Conservation (phyloP, 2,113 vertebrate species). For the Corvus cornix region DNA sequence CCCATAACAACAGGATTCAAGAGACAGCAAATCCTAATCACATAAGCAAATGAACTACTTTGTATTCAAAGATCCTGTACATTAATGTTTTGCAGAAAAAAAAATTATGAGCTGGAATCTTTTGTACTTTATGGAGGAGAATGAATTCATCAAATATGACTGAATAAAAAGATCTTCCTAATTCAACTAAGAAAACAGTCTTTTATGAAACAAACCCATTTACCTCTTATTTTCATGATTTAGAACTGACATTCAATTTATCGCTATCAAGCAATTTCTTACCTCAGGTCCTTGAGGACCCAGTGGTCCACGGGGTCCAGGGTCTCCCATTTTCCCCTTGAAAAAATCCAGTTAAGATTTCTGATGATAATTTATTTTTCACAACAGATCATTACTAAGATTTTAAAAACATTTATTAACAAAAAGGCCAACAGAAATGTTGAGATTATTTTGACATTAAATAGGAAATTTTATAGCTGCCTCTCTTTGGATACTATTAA, state of each 20-base stretch:
- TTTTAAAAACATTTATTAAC: neutral
- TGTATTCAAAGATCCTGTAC: neutral
- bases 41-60: neutral
- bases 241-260: neutral
- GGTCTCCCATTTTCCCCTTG: constrained; percentile 90
- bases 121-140: neutral
- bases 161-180: neutral
- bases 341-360: constrained; percentile 4
- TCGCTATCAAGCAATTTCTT: constrained; percentile 16
- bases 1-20: neutral
- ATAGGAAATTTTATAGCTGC: neutral
- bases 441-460: neutral
- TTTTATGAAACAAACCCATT: neutral
- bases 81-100: neutral
- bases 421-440: neutral
- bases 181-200: neutral
- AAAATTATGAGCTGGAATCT: neutral
- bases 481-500: neutral
- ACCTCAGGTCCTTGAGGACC: constrained; percentile 95
- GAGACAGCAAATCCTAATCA: neutral
- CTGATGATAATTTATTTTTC: neutral
- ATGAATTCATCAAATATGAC: neutral
- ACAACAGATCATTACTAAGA: neutral
- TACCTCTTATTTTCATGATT: neutral
- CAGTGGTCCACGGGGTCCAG: constrained; percentile 80